Base-by-base conservation (phyloP, 2,797 vertebrate species). In the Tachyglossus aculeatus region DNA sequence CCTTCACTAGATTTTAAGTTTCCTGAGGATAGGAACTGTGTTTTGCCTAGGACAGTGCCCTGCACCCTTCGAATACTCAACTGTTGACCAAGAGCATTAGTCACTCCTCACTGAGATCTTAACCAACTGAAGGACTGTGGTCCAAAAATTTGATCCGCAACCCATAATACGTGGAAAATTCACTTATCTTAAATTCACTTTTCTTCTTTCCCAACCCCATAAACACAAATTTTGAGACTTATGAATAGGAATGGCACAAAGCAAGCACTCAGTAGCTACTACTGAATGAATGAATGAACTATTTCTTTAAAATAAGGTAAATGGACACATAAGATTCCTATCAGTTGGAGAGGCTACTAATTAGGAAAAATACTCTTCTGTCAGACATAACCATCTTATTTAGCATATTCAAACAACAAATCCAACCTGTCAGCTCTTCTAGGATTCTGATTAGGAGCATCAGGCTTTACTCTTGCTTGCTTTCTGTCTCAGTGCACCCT, bases 211-310 rank as follows among this genome's bases (percentile, higher is more conserved):
- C 31, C 63, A 60, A 31, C 21, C 61, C 33, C 62, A 74, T 44
- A 33, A 14, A 4, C 68, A n/a, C 27, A 48, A 62, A 66, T 73
- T 69, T 71, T 57, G 61, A 70, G n/a, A 72, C 64, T 5, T 13
- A 61, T n/a, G n/a, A 55, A 56, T 57, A 50, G 18, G 34, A 74
- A 62, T n/a, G n/a, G n/a, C n/a, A n/a, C n/a, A n/a, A n/a, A n/a
- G n/a, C n/a, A n/a, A n/a, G n/a, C n/a, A n/a, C n/a, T n/a, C n/a
- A n/a, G n/a, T n/a, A n/a, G n/a, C n/a, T n/a, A n/a, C n/a, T n/a
- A n/a, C n/a, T n/a, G n/a, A n/a, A n/a, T n/a, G n/a, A n/a, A n/a
- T n/a, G 59, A 62, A 0, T 3, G 24, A 63, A 29, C 32, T 53
- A 15, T 4, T 44, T 64, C 6, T 78, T 55, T 14, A 9, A 48